Conservation (phyloP, 2,113 vertebrate species). For the Chauna torquata region DNA sequence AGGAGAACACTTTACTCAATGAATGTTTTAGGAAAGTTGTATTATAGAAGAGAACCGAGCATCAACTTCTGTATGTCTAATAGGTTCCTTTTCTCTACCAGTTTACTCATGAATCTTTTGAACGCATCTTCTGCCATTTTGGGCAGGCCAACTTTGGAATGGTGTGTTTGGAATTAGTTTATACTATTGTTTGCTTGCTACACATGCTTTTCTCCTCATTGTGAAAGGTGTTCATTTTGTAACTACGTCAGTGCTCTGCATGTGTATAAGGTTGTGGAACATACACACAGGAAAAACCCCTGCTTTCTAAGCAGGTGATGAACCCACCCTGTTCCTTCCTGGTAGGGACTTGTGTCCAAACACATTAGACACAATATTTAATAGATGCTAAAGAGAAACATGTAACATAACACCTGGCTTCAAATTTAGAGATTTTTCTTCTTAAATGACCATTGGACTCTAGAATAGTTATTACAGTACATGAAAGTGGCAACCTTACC, state of each 20-base stretch:
- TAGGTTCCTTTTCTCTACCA: background rate
- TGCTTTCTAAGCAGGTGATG: background rate
- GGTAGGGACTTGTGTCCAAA: background rate
- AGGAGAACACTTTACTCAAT: background rate
- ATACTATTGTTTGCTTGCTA: background rate
- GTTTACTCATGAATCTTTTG: background rate
- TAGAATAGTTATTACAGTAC: background rate
- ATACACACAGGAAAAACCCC: background rate
- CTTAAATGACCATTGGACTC: background rate
- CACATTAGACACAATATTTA: background rate
- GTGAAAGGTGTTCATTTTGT: background rate
- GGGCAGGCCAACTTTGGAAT: background rate
- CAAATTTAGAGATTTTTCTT: background rate
- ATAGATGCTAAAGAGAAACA: background rate
- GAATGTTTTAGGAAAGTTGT: background rate
- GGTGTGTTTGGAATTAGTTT: background rate
- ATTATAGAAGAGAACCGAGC: background rate
- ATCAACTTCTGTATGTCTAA: accelerated
- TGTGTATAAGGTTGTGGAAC: background rate
- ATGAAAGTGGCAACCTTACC: background rate
- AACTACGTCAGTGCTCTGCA: background rate
- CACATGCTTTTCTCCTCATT: background rate
- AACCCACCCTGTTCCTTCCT: background rate
- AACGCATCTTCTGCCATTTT: background rate
- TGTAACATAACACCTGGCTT: background rate